phyloP scores from a whole-genome alignment of 2,113 vertebrate genomes.

The Bambusicola thoracicus region DNA sequence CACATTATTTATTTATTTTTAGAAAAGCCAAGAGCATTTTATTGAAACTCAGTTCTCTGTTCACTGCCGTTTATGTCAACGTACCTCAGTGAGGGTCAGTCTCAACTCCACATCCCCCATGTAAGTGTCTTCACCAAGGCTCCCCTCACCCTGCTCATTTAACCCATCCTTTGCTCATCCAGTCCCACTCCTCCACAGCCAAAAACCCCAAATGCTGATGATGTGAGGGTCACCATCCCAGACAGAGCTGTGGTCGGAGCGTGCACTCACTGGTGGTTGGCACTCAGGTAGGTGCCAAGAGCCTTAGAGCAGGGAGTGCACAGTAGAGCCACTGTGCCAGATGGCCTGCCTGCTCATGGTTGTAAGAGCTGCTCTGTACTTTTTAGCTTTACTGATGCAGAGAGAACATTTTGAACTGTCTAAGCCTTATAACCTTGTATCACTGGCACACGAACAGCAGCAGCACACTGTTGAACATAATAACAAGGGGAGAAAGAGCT shows the following conservation, averaged over 20 bases:
- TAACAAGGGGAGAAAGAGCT: constrained; percentile 32
- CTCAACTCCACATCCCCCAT: not conserved
- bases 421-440: constrained; percentile 63
- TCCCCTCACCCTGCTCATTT: not conserved
- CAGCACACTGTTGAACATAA: constrained; percentile 50
- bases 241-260: not conserved
- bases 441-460: constrained; percentile 49
- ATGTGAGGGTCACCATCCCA: not conserved
- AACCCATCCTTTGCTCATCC: not conserved
- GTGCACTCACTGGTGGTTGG: not conserved
- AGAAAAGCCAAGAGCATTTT: not conserved
- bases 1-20: not conserved
- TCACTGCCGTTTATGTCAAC: not conserved
- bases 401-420: constrained; percentile 71
- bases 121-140: not conserved
- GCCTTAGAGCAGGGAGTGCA: not conserved
- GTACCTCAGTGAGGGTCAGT: not conserved
- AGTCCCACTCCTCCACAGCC: not conserved
- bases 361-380: constrained; percentile 55
- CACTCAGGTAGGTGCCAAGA: not conserved
- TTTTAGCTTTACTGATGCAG: constrained; percentile 44
- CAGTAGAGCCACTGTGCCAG: constrained; percentile 30
- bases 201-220: not conserved
- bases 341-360: constrained; percentile 24
- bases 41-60: not conserved